Percentiles rank a stretch among this genome's conserved stretches.
These are phyloP conservation scores for Mythimna ferrago DNA, from an alignment of 2,888 invertebrate genomes.

Conservation along the genomic window DNA sequence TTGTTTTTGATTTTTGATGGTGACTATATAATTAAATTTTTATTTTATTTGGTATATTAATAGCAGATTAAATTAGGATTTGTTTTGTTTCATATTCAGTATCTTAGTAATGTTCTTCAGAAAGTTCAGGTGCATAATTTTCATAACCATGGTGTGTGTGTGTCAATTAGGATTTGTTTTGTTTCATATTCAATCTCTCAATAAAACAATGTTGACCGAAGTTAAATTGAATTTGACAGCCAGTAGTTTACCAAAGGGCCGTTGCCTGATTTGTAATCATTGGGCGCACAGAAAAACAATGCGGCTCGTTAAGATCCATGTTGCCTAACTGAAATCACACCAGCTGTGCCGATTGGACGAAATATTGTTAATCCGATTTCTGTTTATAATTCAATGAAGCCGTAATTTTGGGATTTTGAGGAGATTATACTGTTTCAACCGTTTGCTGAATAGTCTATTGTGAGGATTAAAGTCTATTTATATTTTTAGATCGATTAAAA, in stretches of 20 bases:
- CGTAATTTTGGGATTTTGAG: constrained; percentile 33
- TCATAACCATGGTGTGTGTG: too few species aligned
- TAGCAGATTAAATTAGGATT: too few species aligned
- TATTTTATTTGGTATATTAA: too few species aligned
- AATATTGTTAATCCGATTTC: constrained; percentile 54
- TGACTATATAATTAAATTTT: too few species aligned
- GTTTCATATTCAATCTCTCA: neutral
- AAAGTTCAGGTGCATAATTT: too few species aligned
- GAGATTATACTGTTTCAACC: constrained; percentile 18
- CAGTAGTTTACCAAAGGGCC: constrained; percentile 53
- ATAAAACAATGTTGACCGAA: constrained; percentile 48
- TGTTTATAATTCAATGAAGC: constrained; percentile 20
- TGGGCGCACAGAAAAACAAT: constrained; percentile 59
- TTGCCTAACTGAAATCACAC: constrained; percentile 52
- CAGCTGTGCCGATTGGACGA: constrained; percentile 38
- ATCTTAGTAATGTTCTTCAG: too few species aligned
- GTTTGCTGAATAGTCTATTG: constrained; percentile 7
- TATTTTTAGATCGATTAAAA: neutral
- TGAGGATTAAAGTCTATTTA: neutral
- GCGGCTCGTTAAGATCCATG: constrained; percentile 58
- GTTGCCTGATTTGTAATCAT: constrained; percentile 58
- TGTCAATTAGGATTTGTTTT: too few species aligned
- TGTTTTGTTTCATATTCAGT: too few species aligned
- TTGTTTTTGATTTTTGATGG: too few species aligned
- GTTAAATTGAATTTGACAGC: constrained; percentile 57